A percentile compares a stretch with the other conserved stretches of the same genome.
Conservation (phyloP, 2,888 invertebrate genomes). For the Serripes groenlandicus region DNA sequence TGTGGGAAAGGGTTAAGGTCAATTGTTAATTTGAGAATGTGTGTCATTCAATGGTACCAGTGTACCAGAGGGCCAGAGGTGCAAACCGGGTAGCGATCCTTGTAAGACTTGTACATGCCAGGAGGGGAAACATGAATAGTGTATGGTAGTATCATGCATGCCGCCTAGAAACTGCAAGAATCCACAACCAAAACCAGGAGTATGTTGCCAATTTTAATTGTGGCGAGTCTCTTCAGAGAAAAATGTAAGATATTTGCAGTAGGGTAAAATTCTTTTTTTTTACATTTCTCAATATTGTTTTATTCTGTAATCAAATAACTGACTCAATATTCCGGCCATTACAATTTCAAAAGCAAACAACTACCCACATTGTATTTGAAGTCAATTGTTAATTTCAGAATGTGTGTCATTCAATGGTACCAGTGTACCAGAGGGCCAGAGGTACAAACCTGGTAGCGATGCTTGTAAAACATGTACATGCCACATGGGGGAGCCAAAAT, state of each 20-base stretch:
- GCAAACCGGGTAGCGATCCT: slow-evolving; percentile 3
- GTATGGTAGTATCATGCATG: slow-evolving; percentile 32
- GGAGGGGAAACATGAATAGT: slow-evolving; percentile 6
- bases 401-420: slow-evolving; percentile 22
- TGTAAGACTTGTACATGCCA: slow-evolving; percentile 19
- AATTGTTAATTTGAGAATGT: slow-evolving; percentile 2
- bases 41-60: slow-evolving; percentile 12
- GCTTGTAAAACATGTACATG: slow-evolving; percentile 21
- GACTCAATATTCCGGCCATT: too few species aligned
- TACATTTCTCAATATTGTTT: too few species aligned
- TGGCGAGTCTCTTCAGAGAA: too few species aligned
- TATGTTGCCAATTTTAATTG: slow-evolving; percentile 42
- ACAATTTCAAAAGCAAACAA: too few species aligned
- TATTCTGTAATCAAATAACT: too few species aligned
- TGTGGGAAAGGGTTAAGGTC: too few species aligned
- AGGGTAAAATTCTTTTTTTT: too few species aligned
- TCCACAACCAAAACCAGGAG: slow-evolving; percentile 25
- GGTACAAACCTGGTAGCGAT: slow-evolving; percentile 3
- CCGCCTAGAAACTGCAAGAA: slow-evolving; percentile 29
- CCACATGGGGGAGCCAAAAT: neutral
- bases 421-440: neutral
- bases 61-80: neutral
- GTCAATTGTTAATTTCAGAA: neutral
- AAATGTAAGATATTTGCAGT: too few species aligned
- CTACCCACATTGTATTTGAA: too few species aligned